A percentile compares a stretch with the other conserved stretches of the same genome.
phyloP scores from a whole-genome alignment of 2,113 vertebrate species.

The Otus sunia region DNA sequence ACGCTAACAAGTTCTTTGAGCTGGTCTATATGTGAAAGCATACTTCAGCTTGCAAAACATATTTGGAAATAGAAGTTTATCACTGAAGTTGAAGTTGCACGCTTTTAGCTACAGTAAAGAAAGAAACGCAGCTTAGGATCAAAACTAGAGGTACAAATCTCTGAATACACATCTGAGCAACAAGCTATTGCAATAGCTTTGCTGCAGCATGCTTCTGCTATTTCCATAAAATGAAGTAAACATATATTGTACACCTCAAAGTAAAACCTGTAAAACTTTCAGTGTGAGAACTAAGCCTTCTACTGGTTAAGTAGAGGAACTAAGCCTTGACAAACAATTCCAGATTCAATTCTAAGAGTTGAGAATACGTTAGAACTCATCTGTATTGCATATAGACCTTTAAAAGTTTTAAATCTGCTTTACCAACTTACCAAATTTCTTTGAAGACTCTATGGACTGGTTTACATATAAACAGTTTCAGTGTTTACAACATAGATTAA shows the following conservation, averaged over 20 bases:
- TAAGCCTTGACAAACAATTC: neutral
- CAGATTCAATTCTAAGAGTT: neutral
- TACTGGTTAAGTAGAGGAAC: neutral
- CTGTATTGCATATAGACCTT: neutral
- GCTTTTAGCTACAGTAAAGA: neutral
- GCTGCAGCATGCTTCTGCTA: neutral
- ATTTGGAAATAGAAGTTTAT: neutral
- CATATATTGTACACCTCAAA: neutral
- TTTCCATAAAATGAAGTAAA: neutral
- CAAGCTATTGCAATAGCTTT: neutral
- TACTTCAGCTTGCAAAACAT: neutral
- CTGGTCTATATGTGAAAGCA: neutral
- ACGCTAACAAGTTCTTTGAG: neutral
- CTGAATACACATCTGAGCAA: neutral
- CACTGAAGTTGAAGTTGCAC: neutral
- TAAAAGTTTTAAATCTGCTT: neutral
- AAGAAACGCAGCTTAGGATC: neutral
- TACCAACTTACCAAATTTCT: neutral
- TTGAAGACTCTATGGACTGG: neutral
- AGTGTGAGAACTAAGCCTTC: neutral
- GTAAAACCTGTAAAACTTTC: neutral
- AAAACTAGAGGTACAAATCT: neutral
- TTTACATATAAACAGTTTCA: neutral
- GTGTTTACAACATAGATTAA: neutral
- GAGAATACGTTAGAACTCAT: neutral